Base-by-base conservation (phyloP, 2,888 invertebrate genomes). In the Lepeophtheirus nordmannii region DNA sequence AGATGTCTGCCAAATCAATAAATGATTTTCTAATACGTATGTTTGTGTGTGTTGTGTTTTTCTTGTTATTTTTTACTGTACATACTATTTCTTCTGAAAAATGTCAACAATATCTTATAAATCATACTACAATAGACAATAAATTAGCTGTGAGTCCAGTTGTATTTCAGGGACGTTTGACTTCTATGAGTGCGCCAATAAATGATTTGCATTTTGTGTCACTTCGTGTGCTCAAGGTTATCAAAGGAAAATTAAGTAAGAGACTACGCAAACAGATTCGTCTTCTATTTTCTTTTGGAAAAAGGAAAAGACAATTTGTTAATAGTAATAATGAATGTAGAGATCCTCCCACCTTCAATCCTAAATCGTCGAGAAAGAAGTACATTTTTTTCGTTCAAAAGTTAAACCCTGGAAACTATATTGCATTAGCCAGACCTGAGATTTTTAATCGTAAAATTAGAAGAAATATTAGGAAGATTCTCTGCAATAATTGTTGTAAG, bases 401-500 rank as follows among this genome's bases (percentile, higher is more conserved):
- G 20, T 10, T 62, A 10, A 41, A n/a, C 1, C n/a, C 30, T 14
- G 62, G 39, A 10, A 39, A 39, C n/a, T 62, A 62, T 40, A 39
- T 40, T 14, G 62, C 62, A 39, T 20, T 62, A 17, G 62, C 62
- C 38, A 39, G 10, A 37, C 62, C 62, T 17, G 62, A 62, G 14
- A n/a, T 40, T 9, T 62, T 20, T 20, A 62, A 39, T 17, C 39
- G 23, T 40, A 40, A 62, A n/a, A 39, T 40, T 14, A 17, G 62
- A 39, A 38, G 30, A 38, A 17, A 20, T 41, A 41, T 41, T 37
- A 17, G 40, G 41, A 37, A 62, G 40, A 17, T 40, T n/a, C 62
- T 62, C 62, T 62, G 62, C 23, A 20, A 62, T n/a, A 40, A 40
- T 17, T 62, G 62, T 30, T 20, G 62, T 62, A 62, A 62, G 62